Evolutionary conservation across 92 coral and sea anemone genomes (phyloP), one percentile per base, ranked within the genome.

Genomic region (Epizoanthus scotinus): DNA sequence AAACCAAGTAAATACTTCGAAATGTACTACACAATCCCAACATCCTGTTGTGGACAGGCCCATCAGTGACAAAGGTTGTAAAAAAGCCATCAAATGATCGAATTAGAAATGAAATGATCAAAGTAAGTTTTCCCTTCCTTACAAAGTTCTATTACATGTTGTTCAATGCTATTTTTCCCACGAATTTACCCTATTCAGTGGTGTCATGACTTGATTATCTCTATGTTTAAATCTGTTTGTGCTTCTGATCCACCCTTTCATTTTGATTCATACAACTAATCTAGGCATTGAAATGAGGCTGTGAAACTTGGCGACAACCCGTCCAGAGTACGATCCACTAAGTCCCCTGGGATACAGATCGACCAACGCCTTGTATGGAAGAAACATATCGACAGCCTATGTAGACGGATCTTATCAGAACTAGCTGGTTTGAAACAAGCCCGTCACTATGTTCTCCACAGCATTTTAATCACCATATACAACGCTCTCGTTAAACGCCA

Each of bases 61-160:
- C 21, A 71, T 71, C 31, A 38, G 20, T 25, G 10, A 17, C 54
- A 36, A 71, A 18, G 78, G 47, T 19, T 38, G 44, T 71, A 18
- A 71, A 71, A 71, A 22, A 64, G 50, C 29, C 78, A 36, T 71
- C 54, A 38, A 25, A 49, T 25, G 78, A 71, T 49, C 18, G 31
- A 71, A 50, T 71, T 26, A 71, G 56, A 12, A 71, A 71, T 71
- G 78, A 71, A 50, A 69, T 69, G 75, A 69, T 69, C 47, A 69
- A 69, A 69, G 40, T 21, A 10, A 69, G 75, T 69, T 25, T 22
- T 21, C 47, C 38, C 22, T 25, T 50, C 47, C 21, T 69, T 22
- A 14, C 15, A 25, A 69, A 8, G 9, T n/a, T 12, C 31, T 69
- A 69, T 69, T 13, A 26, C 25, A 69, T 29, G n/a, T 20, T 69